Percentiles rank a stretch among this genome's conserved stretches.
phyloP scores from a whole-genome alignment of 2,113 vertebrate species.

The Anguilla japonica region DNA sequence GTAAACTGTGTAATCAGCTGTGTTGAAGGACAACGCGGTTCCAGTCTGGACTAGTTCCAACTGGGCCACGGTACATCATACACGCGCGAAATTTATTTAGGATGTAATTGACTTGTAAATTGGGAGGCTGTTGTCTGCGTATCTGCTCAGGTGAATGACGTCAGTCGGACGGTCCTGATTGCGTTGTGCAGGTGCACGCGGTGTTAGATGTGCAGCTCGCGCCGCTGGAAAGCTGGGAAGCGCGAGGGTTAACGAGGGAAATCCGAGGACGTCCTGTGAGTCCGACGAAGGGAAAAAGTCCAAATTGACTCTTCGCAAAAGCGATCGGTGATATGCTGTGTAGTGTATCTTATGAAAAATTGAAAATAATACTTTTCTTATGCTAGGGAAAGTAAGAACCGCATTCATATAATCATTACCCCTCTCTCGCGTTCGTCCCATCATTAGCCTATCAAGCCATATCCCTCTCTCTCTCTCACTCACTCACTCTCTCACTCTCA shows the following conservation, averaged over 20 bases:
- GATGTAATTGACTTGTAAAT: neutral
- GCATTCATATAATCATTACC: constrained; percentile 1
- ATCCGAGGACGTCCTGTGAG: neutral
- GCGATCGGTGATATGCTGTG: neutral
- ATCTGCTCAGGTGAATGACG: neutral
- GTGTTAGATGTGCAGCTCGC: too few species aligned
- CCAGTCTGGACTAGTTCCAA: too few species aligned
- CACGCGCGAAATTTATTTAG: neutral
- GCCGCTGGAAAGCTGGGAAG: neutral
- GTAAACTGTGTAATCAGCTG: too few species aligned
- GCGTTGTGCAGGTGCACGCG: too few species aligned
- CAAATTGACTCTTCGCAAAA: neutral
- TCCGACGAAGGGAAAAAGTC: neutral
- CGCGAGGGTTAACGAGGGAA: neutral
- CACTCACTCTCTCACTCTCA: neutral
- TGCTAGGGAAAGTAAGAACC: neutral
- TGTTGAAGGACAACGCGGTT: too few species aligned
- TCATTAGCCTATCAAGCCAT: neutral
- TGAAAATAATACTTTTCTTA: neutral
- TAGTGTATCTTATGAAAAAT: too few species aligned
- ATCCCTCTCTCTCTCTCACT: neutral
- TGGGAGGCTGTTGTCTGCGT: neutral
- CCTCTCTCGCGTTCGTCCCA: constrained; percentile 6
- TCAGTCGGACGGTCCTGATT: neutral
- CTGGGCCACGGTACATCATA: too few species aligned